Evolutionary conservation across 2,888 invertebrate genomes (phyloP), one percentile per base, ranked within the genome.

Genomic region (Thumatha senex): DNA sequence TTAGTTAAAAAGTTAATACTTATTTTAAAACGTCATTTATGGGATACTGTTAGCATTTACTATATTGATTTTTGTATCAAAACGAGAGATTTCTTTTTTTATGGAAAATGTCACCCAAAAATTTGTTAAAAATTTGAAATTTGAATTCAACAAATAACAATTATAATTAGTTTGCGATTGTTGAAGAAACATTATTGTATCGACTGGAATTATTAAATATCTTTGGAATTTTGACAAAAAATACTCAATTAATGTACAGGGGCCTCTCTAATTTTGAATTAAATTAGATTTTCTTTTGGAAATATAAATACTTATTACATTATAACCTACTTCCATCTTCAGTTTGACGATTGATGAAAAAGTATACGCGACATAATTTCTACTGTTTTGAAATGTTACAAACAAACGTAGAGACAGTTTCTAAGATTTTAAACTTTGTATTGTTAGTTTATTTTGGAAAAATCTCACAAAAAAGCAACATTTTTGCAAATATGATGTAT

Each of bases 261-360:
- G 64, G 62, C 67, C 70, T 41, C 57, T 66, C 46, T 53, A 48
- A 62, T 63, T 54, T 61, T 60, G 56, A 63, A 66, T 72, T 70
- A 61, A 72, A 76, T 73, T 72, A 69, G 67, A 66, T 61, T 58
- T 40, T 55, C 50, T 51, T 60, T 61, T 63, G 49, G 61, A 62
- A 66, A 62, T 63, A 55, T 56, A 67, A 63, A 56, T 53, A 59
- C 58, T 46, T 55, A 51, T 61, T 54, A 58, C n/a, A 51, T 51
- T 49, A 55, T 55, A 39, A 38, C 44, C 44, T 61, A 48, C 58
- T 59, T 67, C 76, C 69, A 82, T 78, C 80, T 72, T 67, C 76
- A 82, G 82, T 84, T 82, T 75, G 54, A 84, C 83, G 80, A 68
- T 70, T 65, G 81, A 81, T 66, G 80, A 76, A 74, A 36, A 65